Base-by-base conservation (phyloP, 2,888 invertebrate species). In the Creontiades dilutus region DNA sequence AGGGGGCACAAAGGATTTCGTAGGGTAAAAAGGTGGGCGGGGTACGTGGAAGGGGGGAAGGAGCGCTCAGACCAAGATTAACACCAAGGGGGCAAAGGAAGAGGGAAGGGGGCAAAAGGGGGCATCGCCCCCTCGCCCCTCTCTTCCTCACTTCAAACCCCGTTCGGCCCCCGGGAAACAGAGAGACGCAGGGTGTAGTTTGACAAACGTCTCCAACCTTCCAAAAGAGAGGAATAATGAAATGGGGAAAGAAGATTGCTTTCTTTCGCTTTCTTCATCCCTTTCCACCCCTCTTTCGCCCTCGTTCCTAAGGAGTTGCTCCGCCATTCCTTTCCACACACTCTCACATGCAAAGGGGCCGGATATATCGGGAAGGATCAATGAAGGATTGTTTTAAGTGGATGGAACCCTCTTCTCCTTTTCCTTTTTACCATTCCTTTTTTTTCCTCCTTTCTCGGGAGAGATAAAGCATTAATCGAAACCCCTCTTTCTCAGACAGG, bases 381-480 rank as follows among this genome's bases (percentile, higher is more conserved):
- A 82, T 82, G 82, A 89, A 89, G 89, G 89, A 82, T 82, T 82
- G 82, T 81, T 81, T 89, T 82, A 89, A 89, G 82, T 82, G 89
- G 89, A 89, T 89, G 82, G 89, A 89, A 82, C 80, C 61, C 68
- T 82, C 86, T 68, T 75, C 80, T 61, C 61, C 61, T 85, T 52
- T 88, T 88, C 28, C 80, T n/a, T 88, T 48, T 86, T 86, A 47
- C 27, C 55, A 7, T 28, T 82, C 14, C 52, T 46, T 57, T 75
- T 75, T 76, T 76, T 86, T 75, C 19, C 37, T 86, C 61, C 61
- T 28, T 85, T 23, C 86, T 86, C 55, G 19, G 52, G 37, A 27
- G 88, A 88, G 88, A 88, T 88, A 88, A 88, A 88, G 88, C 88
- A 88, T 88, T 88, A 88, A 88, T 88, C 88, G 88, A 78, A 88